phyloP scores from a whole-genome alignment of 2,113 vertebrate genomes.

The Thermophis baileyi region DNA sequence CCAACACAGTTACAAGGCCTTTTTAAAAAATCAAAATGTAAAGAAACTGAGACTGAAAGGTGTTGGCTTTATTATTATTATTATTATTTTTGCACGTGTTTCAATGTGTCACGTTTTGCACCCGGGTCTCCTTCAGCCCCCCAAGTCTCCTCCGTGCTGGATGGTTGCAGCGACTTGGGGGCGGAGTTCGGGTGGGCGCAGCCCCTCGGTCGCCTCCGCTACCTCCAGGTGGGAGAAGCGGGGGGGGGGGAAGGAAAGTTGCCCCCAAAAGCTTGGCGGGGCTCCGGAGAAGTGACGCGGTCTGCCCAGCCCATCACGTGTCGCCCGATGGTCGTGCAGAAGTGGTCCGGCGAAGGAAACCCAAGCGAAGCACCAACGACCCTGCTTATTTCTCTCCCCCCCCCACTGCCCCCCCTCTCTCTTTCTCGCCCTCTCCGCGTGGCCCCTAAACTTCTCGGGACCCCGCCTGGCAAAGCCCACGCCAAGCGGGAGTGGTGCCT shows the following conservation, averaged over 20 bases:
- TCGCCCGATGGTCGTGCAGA: not conserved
- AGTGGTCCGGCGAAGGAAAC: not conserved
- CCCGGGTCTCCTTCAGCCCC: not conserved
- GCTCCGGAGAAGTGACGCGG: not conserved
- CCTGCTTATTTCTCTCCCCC: fast-evolving
- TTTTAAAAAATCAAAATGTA: no score
- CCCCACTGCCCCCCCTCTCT: no score
- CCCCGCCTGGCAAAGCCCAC: not conserved
- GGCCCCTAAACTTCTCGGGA: not conserved
- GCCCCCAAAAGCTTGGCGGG: not conserved
- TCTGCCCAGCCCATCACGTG: not conserved
- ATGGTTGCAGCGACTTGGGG: not conserved
- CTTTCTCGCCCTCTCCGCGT: not conserved
- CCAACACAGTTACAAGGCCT: no score
- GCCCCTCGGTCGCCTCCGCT: not conserved
- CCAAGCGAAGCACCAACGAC: no score
- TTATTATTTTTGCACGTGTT: not conserved
- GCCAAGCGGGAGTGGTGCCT: no score
- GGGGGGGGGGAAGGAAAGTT: not conserved
- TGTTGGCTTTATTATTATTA: no score
- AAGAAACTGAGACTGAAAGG: no score
- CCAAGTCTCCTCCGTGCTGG: not conserved
- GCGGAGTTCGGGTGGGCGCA: not conserved
- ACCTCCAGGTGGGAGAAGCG: not conserved
- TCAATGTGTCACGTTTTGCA: not conserved